Evolutionary conservation across 2,113 vertebrate genomes (phyloP), one percentile per base, ranked within the genome.

Genomic region (Lepidothrix coronata): DNA sequence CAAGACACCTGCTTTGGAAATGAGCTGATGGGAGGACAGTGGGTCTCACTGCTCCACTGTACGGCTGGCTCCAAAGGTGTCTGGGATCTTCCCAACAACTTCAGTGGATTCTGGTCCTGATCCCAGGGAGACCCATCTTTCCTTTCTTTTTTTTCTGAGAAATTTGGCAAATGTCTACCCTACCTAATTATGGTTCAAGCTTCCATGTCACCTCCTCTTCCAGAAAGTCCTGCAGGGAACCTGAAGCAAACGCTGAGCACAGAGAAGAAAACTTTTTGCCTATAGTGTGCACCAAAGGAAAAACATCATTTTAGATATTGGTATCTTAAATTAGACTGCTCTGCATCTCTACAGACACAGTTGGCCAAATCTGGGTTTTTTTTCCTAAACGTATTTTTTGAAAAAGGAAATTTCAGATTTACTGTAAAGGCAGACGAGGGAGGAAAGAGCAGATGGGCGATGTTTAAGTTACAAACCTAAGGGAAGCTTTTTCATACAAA

Each of bases 381-480:
- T 88, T 95, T 90, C 49, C 33, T 5, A 57, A 59, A 71, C 31
- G 37, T 37, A 43, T 51, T 94, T 96, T 85, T 91, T 76, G 48
- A 88, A 81, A 97, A 96, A 88, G 68, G 70, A 96, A 95, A 90
- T 95, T 88, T 97, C 93, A 93, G 73, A 96, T 97, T 97, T 97
- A 93, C 96, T 97, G 85, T 97, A 95, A 97, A 97, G 97, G 95
- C 91, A 96, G 96, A 91, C 80, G 5, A 94, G 93, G 85, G 89
- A 97, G 85, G 89, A 95, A 91, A 88, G 89, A 97, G 96, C 98
- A 97, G 97, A 97, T 97, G 97, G 97, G 91, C 92, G 94, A 84
- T 97, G 95, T 97, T 98, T 98, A 98, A 97, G 95, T 96, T 98
- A 94, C 84, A 97, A 98, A 97, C 96, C 96, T 97, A 93, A 97